Percentiles rank a stretch among this genome's conserved stretches.
These are phyloP conservation scores for Bombus sylvicola DNA, from an alignment of 1,140 invertebrate species.

Conservation along the genomic window DNA sequence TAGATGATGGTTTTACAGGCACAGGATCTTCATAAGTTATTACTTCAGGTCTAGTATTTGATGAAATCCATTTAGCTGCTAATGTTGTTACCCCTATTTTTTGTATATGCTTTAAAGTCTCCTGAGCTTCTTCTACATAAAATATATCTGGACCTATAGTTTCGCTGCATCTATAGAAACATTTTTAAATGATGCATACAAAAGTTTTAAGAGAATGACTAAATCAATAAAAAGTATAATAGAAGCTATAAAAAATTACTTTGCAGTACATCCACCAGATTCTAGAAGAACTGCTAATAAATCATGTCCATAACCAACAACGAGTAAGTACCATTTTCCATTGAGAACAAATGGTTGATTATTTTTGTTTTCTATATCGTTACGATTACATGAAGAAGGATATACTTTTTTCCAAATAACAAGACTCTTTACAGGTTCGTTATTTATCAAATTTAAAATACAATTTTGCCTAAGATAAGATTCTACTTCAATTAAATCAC, in stretches of 20 bases:
- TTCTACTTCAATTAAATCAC: constrained; percentile 88
- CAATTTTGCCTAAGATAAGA: constrained; percentile 87
- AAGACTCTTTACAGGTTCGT: constrained; percentile 87
- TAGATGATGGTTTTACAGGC: constrained; percentile 65
- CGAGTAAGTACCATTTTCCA: constrained; percentile 88
- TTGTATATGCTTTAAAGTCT: constrained; percentile 87
- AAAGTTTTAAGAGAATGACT: background rate
- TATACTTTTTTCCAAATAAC: constrained; percentile 91
- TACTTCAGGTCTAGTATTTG: constrained; percentile 84
- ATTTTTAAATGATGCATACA: background rate
- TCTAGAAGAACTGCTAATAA: constrained; percentile 89
- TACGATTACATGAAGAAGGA: constrained; percentile 81
- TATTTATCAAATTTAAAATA: constrained; percentile 86
- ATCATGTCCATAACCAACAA: constrained; percentile 89
- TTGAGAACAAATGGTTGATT: constrained; percentile 77
- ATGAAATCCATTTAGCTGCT: constrained; percentile 85
- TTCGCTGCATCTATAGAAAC: constrained; percentile 75
- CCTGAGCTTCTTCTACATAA: constrained; percentile 88
- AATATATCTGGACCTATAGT: constrained; percentile 84
- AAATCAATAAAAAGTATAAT: background rate
- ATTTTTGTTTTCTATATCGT: constrained; percentile 48
- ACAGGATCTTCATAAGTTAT: constrained; percentile 71
- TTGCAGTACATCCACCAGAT: constrained; percentile 85
- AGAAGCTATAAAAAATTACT: constrained; percentile 69
- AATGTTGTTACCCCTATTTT: constrained; percentile 86